These are phyloP conservation scores for Cephus nigrinus DNA, from an alignment of 2,888 invertebrate genomes.

Conservation along the genomic window DNA sequence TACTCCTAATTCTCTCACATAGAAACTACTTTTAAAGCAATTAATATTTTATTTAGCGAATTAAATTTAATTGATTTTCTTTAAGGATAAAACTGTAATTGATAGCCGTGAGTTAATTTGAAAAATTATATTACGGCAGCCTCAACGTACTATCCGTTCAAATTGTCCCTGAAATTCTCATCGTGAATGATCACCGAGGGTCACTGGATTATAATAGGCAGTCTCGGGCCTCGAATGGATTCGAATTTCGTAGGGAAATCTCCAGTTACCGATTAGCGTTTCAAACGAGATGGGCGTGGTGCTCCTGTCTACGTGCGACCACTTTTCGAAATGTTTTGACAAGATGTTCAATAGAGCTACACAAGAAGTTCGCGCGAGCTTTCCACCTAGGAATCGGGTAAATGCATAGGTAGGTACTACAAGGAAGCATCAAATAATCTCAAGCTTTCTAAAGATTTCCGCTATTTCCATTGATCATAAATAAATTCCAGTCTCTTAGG, in stretches of 20 bases:
- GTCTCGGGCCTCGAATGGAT: constrained; percentile 10
- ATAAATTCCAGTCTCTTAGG: not conserved
- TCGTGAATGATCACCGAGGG: not conserved
- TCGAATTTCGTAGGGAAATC: constrained; percentile 38
- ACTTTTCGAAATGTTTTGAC: constrained; percentile 56
- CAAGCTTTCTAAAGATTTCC: not conserved
- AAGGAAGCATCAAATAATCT: not conserved
- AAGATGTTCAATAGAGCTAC: constrained; percentile 42
- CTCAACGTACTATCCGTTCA: not conserved
- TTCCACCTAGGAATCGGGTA: not conserved
- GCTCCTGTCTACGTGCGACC: constrained; percentile 18
- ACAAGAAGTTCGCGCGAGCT: constrained; percentile 24
- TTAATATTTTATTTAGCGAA: too few species aligned
- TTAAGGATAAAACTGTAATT: not conserved
- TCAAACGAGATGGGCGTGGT: constrained; percentile 27
- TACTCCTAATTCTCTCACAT: too few species aligned
- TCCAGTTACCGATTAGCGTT: constrained; percentile 62
- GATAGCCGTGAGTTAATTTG: not conserved
- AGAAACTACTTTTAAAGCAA: too few species aligned
- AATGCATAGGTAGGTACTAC: not conserved
- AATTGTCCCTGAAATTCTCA: not conserved
- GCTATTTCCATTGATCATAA: not conserved
- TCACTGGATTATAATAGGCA: constrained; percentile 2
- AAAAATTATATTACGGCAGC: not conserved
- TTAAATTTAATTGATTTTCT: not conserved